phyloP scores from a whole-genome alignment of 1,140 invertebrate genomes.

The Aphelenchoides avenae region DNA sequence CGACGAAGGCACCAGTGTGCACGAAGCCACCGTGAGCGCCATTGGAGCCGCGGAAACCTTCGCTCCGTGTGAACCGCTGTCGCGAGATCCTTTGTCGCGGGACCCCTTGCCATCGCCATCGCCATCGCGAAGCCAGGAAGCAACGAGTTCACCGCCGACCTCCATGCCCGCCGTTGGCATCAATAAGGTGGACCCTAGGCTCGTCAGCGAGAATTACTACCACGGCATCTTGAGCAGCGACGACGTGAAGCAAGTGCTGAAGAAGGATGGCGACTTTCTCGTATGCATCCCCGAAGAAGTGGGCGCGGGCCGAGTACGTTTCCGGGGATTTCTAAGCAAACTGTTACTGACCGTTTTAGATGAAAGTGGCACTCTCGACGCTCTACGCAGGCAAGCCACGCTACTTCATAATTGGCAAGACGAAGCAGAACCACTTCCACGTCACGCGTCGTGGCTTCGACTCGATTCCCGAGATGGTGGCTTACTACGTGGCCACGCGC shows the following conservation, averaged over 20 bases:
- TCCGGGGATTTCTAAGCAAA: neutral
- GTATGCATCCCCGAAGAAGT: conserved; percentile 8
- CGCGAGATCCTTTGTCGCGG: too few relatives aligned
- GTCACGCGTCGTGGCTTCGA: conserved; percentile 2
- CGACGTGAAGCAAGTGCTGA: conserved; percentile 14
- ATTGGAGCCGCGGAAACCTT: too few relatives aligned
- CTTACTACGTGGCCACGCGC: conserved; percentile 1
- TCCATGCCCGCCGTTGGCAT: too few relatives aligned
- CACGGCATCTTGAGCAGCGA: conserved; percentile 5
- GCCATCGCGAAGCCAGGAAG: too few relatives aligned
- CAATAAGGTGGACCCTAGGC: too few relatives aligned
- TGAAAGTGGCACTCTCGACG: neutral
- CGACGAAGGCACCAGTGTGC: too few relatives aligned
- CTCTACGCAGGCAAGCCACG: neutral
- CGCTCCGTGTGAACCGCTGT: too few relatives aligned
- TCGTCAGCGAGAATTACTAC: too few relatives aligned
- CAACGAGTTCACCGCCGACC: too few relatives aligned
- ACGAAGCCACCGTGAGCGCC: too few relatives aligned
- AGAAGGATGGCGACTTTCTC: conserved; percentile 2
- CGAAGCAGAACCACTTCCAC: conserved; percentile 1
- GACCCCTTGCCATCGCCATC: too few relatives aligned
- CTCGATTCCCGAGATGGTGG: neutral
- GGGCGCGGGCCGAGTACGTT: neutral
- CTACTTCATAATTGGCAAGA: conserved; percentile 9
- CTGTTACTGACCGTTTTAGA: neutral